Evolutionary conservation across 2,888 invertebrate species (phyloP), one percentile per base, ranked within the genome.

Genomic region (Drosophila cyrtoloma): DNA sequence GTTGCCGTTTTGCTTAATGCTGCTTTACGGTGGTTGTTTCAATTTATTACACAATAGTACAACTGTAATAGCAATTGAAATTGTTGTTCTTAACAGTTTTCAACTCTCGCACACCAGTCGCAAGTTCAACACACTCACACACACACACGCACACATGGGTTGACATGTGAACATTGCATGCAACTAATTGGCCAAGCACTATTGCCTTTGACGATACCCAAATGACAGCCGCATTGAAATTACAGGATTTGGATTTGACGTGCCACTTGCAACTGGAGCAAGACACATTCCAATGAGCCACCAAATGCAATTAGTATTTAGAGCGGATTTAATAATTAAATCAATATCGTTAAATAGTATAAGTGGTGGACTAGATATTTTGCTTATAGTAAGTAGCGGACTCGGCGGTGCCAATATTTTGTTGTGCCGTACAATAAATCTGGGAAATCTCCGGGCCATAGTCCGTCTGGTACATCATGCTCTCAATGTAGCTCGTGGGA

Each of bases 1-100:
- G 78, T 79, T 86, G 84, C 79, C 87, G 87, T 80, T 86, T 84
- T 89, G 87, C 76, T 86, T 84, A 73, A 76, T 74, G 75, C 75
- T 71, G 82, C 87, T 91, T 85, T 72, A 79, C 62, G 87, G 90
- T 84, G 90, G 86, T 89, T 91, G 79, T 82, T 89, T 90, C 88
- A 79, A 89, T 87, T 81, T 87, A 82, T 79, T 86, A 76, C 69
- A 84, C 72, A 84, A 76, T 71, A 51, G 71, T 70, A 53, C 75
- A 71, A 71, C 66, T 75, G 72, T 75, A 66, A 69, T 65, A 71
- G 73, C 63, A 50, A 69, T 68, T 65, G 62, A 7, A 50, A 55
- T 72, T 80, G 65, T 74, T 79, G 77, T 75, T 77, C 77, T 74
- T 82, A 84, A 85, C 86, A 77, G 81, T 83, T 77, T 76, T 50